These are phyloP conservation scores for Ethmia dodecea DNA, from an alignment of 2,888 invertebrate genomes.

Conservation along the genomic window DNA sequence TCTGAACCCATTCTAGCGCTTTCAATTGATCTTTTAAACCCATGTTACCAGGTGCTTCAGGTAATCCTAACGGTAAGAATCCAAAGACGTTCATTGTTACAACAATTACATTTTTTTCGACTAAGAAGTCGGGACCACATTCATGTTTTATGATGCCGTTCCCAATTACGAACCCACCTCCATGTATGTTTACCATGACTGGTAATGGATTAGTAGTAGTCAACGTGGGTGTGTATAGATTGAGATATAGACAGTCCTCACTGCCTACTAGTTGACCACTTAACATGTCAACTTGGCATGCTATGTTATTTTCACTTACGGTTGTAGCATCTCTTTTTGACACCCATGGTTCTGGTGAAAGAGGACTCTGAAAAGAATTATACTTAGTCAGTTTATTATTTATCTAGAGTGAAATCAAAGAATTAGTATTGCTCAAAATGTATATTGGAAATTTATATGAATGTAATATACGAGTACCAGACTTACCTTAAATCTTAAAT, in stretches of 20 bases:
- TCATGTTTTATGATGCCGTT: constrained; percentile 37
- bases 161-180: constrained; percentile 49
- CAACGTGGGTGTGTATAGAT: constrained; percentile 46
- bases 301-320: constrained; percentile 32
- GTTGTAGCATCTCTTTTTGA: constrained; percentile 66
- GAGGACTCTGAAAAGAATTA: constrained; percentile 40
- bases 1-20: constrained; percentile 48
- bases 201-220: constrained; percentile 11
- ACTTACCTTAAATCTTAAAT: constrained; percentile 43
- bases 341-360: constrained; percentile 51
- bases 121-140: constrained; percentile 47
- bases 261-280: constrained; percentile 27
- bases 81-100: constrained; percentile 34
- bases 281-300: constrained; percentile 29
- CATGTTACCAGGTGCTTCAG: constrained; percentile 50
- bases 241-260: constrained; percentile 57
- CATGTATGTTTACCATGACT: constrained; percentile 35
- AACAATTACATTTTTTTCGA: constrained; percentile 27
- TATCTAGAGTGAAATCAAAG: neutral
- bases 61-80: constrained; percentile 44
- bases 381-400: neutral
- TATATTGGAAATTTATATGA: neutral
- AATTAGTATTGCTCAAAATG: neutral
- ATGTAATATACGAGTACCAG: neutral
- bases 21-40: constrained; percentile 51